Percentiles rank a stretch among this genome's conserved stretches.
phyloP scores from a whole-genome alignment of 1,140 invertebrate genomes.

The Stenopsyche tienmushanensis region DNA sequence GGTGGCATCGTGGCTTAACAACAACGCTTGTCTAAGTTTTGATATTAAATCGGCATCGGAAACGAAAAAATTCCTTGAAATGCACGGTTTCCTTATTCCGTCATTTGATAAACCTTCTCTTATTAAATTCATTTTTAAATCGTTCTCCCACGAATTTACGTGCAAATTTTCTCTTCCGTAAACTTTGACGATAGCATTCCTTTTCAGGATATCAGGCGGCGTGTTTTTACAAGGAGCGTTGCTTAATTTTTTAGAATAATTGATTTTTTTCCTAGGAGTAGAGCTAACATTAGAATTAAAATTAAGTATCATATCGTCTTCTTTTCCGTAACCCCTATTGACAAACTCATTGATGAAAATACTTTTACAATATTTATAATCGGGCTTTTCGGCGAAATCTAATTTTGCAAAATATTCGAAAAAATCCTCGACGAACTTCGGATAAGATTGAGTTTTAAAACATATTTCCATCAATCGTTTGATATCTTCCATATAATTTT shows the following conservation, averaged over 20 bases:
- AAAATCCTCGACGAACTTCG: conserved; percentile 63
- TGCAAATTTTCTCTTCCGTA: conserved; percentile 51
- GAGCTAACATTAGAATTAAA: conserved; percentile 49
- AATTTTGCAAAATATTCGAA: conserved; percentile 60
- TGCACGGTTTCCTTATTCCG: conserved; percentile 50
- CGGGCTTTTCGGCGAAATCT: conserved; percentile 61
- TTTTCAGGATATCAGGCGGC: conserved; percentile 46
- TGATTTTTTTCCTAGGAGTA: conserved; percentile 48
- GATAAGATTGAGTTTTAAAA: conserved; percentile 60
- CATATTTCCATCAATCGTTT: conserved; percentile 58
- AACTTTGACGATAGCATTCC: conserved; percentile 50
- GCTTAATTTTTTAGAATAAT: conserved; percentile 49
- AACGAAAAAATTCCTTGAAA: conserved; percentile 53
- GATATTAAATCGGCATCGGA: conserved; percentile 53
- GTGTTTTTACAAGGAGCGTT: conserved; percentile 40
- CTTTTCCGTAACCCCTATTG: conserved; percentile 55
- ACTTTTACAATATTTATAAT: conserved; percentile 62
- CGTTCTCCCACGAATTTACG: conserved; percentile 51
- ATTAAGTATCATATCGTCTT: conserved; percentile 56
- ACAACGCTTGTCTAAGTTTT: conserved; percentile 51
- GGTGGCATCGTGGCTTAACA: conserved; percentile 48
- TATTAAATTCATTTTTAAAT: conserved; percentile 51
- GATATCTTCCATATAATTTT: conserved; percentile 62
- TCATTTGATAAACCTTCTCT: conserved; percentile 53
- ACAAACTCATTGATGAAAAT: conserved; percentile 60